These are phyloP conservation scores for Nicator chloris DNA, from an alignment of 2,113 vertebrate genomes.

Conservation along the genomic window DNA sequence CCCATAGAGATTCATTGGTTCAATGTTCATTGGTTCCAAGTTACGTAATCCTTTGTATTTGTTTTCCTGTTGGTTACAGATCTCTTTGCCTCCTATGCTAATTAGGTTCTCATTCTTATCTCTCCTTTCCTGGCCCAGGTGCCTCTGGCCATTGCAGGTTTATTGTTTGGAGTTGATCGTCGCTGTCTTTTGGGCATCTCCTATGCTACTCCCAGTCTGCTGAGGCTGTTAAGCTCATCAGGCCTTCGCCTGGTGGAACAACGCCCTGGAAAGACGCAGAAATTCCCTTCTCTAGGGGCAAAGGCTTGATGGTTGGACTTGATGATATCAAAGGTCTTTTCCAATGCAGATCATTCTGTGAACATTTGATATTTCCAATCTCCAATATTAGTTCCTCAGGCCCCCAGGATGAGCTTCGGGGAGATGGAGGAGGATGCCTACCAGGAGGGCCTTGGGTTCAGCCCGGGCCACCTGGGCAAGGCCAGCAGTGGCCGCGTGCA, in stretches of 20 bases:
- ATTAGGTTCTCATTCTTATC: not conserved
- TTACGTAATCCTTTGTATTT: not conserved
- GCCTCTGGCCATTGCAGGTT: not conserved
- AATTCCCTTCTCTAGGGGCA: not conserved
- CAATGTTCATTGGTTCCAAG: not conserved
- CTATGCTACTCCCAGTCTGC: not conserved
- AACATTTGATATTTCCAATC: not conserved
- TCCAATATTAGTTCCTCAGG: not conserved
- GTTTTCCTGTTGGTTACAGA: not conserved
- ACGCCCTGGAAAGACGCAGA: not conserved
- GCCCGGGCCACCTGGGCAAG: not conserved
- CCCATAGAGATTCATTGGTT: not conserved
- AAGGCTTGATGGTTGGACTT: not conserved
- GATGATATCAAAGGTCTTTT: not conserved
- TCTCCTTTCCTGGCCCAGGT: not conserved
- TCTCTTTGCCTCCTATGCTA: not conserved
- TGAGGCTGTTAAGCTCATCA: not conserved
- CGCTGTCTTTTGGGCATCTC: not conserved
- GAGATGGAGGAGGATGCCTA: fast-evolving
- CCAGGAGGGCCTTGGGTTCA: not conserved
- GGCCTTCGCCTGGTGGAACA: not conserved
- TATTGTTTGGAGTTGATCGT: not conserved
- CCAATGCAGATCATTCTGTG: not conserved
- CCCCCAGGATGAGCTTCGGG: not conserved
- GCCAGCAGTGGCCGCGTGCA: fast-evolving